Evolutionary conservation across 2,888 invertebrate species (phyloP).

Genomic region (Heliconius ethilla): DNA sequence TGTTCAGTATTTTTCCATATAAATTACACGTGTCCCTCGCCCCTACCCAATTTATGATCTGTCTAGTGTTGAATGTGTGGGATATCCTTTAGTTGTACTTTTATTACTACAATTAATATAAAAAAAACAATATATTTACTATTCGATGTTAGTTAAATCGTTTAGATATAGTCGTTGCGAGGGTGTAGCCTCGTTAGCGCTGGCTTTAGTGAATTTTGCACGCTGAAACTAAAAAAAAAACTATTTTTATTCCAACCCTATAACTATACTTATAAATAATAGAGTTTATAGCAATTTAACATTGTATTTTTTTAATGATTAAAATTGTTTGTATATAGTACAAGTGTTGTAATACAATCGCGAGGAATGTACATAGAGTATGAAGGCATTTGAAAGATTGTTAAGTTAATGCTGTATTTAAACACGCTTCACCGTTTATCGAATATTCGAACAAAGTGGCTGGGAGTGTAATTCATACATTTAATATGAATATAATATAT

Average conservation of each 20-base stretch:
- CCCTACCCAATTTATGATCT: conserved; percentile 37
- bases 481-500: conserved; percentile 6
- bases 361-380: conserved; percentile 73
- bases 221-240: conserved; percentile 68
- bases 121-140: conserved; percentile 60
- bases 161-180: conserved; percentile 64
- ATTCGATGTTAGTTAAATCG: conserved; percentile 57
- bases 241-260: conserved; percentile 79
- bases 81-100: conserved; percentile 59
- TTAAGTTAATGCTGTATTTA: conserved; percentile 76
- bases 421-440: conserved; percentile 71
- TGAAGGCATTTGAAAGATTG: conserved; percentile 58
- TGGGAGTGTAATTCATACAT: conserved; percentile 49
- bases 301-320: conserved; percentile 77
- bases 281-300: conserved; percentile 77
- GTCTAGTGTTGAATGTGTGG: conserved; percentile 40
- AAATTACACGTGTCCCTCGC: conserved; percentile 30
- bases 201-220: conserved; percentile 78
- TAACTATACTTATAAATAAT: conserved; percentile 59
- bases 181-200: conserved; percentile 63
- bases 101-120: conserved; percentile 49
- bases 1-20: conserved; percentile 38
- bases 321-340: conserved; percentile 81
- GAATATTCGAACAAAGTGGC: conserved; percentile 72
- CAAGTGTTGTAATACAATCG: conserved; percentile 74